These are phyloP conservation scores for Desoria tigrina DNA, from an alignment of 2,888 invertebrate genomes.

Conservation along the genomic window DNA sequence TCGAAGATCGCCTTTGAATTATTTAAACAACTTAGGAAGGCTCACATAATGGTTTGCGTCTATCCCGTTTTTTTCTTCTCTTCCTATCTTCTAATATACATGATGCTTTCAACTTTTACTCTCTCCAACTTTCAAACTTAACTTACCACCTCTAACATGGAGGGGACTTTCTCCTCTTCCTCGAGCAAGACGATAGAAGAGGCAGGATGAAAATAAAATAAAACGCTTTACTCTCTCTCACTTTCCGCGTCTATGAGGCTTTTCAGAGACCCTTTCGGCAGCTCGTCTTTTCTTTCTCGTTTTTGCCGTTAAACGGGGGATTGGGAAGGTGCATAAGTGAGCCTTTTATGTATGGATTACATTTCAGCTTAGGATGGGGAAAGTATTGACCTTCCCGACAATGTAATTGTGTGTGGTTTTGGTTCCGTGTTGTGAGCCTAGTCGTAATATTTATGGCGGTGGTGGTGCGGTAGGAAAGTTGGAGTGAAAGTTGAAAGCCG, in stretches of 20 bases:
- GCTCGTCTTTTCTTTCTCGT: too few relatives aligned
- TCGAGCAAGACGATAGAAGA: neutral
- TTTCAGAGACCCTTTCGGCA: too few relatives aligned
- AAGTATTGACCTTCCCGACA: too few relatives aligned
- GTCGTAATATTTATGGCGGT: too few relatives aligned
- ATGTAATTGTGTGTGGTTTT: too few relatives aligned
- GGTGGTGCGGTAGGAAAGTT: too few relatives aligned
- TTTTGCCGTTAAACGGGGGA: too few relatives aligned
- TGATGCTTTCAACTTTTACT: conserved; percentile 25
- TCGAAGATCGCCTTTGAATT: conserved; percentile 54
- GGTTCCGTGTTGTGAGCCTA: too few relatives aligned
- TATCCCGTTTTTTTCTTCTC: conserved; percentile 16
- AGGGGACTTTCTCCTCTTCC: neutral
- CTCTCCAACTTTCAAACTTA: conserved; percentile 18
- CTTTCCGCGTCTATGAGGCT: neutral
- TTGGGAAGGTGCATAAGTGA: too few relatives aligned
- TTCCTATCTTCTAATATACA: conserved; percentile 22
- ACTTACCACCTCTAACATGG: conserved; percentile 5
- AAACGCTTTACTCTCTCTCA: conserved; percentile 2
- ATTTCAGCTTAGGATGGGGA: too few relatives aligned
- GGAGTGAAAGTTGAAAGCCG: conserved; percentile 11
- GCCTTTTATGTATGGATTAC: too few relatives aligned
- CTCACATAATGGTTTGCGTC: conserved; percentile 45
- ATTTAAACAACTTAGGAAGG: conserved; percentile 53
- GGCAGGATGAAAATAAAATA: too few relatives aligned